These are phyloP conservation scores for Halictus quadricinctus DNA, from an alignment of 2,888 invertebrate genomes.

Conservation along the genomic window DNA sequence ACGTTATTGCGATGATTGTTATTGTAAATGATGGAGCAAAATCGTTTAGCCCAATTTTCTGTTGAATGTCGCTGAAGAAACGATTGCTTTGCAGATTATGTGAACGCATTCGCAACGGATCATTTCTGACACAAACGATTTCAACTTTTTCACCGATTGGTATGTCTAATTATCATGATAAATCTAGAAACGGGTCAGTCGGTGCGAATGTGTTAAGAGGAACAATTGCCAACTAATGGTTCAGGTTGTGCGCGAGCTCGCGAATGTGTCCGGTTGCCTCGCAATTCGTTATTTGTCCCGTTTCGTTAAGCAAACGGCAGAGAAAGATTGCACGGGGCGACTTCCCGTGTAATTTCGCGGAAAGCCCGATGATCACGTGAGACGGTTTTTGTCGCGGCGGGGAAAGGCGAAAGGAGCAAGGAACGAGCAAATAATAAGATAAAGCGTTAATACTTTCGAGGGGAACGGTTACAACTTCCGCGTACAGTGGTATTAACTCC, in stretches of 20 bases:
- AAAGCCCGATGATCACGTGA: not conserved
- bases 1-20: not conserved
- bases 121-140: no score
- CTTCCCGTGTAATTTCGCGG: not conserved
- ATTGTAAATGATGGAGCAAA: not conserved
- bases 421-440: not conserved
- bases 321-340: not conserved
- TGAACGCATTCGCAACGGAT: no score
- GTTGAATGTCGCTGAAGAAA: no score
- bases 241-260: no score
- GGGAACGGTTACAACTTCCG: conserved; percentile 39
- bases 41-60: no score
- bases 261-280: no score
- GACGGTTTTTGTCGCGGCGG: not conserved
- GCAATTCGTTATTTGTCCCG: not conserved
- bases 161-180: no score
- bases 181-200: no score
- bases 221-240: no score
- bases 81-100: no score
- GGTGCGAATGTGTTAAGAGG: no score
- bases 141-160: no score
- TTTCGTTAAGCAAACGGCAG: not conserved
- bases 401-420: conserved; percentile 1
- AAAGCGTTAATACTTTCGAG: conserved; percentile 8
- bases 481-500: conserved; percentile 24